Percentiles rank a stretch among this genome's conserved stretches.
Evolutionary conservation across 1,140 invertebrate genomes (phyloP).

Genomic region (Saccostrea glomerata): DNA sequence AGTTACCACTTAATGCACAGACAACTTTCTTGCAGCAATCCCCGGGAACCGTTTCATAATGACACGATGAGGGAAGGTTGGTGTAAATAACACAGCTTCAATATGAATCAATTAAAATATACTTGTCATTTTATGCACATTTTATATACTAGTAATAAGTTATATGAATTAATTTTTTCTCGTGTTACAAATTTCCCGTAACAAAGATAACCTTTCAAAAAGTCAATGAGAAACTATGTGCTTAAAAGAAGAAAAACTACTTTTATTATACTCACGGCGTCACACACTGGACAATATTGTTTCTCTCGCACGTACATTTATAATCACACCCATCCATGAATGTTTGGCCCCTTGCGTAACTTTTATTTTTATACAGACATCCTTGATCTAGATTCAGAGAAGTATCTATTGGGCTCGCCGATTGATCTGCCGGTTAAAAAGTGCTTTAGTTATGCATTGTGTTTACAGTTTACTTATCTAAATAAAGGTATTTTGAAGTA

Average conservation of each 20-base stretch:
- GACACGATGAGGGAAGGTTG: constrained; percentile 61
- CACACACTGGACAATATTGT: neutral
- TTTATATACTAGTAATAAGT: too few relatives aligned
- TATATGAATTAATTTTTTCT: too few relatives aligned
- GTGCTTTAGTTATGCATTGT: too few relatives aligned
- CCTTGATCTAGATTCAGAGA: neutral
- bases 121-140: too few relatives aligned
- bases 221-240: neutral
- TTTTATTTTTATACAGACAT: constrained; percentile 31
- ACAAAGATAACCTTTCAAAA: neutral
- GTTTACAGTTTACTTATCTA: too few relatives aligned
- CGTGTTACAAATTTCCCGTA: neutral
- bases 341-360: neutral
- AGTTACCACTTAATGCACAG: constrained; percentile 49
- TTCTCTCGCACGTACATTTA: constrained; percentile 39
- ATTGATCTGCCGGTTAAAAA: neutral
- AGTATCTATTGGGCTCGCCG: neutral
- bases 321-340: constrained; percentile 40
- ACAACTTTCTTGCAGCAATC: constrained; percentile 67
- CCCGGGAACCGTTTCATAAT: constrained; percentile 61
- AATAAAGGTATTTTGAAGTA: too few relatives aligned
- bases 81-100: constrained; percentile 63
- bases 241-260: neutral
- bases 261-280: neutral
- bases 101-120: neutral